Evolutionary conservation across 2,113 vertebrate species (phyloP).

Genomic region (Poecile atricapillus): DNA sequence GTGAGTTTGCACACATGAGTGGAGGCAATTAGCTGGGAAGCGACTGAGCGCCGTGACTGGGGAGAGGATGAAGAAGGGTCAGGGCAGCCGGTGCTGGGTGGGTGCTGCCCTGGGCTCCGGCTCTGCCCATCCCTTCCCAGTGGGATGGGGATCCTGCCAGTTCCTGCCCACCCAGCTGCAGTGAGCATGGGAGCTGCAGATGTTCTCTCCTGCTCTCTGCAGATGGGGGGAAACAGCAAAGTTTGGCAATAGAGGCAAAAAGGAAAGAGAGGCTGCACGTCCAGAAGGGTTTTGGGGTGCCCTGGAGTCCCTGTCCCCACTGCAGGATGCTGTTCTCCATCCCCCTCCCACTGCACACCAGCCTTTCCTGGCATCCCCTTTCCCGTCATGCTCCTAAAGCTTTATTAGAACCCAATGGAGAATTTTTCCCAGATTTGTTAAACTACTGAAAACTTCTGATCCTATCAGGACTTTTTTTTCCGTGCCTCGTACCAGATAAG

Average conservation of each 20-base stretch:
- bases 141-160: rapidly evolving
- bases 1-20: constrained; percentile 71
- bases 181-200: not conserved
- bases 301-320: rapidly evolving
- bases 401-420: not conserved
- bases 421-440: not conserved
- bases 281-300: not conserved
- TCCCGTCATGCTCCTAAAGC: not conserved
- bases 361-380: not conserved
- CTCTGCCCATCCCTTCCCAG: not conserved
- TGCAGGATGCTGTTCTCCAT: not conserved
- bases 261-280: rapidly evolving
- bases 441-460: constrained; percentile 37
- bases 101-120: rapidly evolving
- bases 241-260: not conserved
- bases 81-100: not conserved
- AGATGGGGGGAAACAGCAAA: not conserved
- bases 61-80: constrained; percentile 50
- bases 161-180: not conserved
- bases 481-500: constrained; percentile 39
- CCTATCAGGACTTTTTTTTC: not conserved
- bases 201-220: not conserved
- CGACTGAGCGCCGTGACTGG: constrained; percentile 44
- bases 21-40: constrained; percentile 74
- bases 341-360: not conserved